Percentiles rank a stretch among this genome's conserved stretches.
Conservation (phyloP, 1,140 invertebrate genomes). For the Temnothorax nylanderi region DNA sequence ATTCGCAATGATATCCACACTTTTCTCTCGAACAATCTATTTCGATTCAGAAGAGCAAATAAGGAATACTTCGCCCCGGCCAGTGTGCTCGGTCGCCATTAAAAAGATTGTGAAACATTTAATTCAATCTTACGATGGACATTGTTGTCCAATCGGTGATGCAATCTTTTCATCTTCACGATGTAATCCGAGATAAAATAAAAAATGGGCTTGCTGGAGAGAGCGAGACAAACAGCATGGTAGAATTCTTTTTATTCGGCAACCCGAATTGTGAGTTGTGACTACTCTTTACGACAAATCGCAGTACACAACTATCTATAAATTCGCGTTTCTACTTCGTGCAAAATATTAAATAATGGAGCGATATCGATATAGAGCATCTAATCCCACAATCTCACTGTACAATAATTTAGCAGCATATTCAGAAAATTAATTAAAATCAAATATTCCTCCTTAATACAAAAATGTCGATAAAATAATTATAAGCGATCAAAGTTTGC, state of each 20-base stretch:
- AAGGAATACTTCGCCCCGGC: background rate
- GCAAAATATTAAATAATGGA: background rate
- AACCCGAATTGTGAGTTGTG: slow-evolving; percentile 58
- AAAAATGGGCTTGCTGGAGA: slow-evolving; percentile 22
- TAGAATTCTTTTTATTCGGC: slow-evolving; percentile 60
- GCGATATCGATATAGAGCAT: background rate
- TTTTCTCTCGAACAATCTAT: slow-evolving; percentile 8
- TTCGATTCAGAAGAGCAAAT: slow-evolving; percentile 9
- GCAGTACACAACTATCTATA: background rate
- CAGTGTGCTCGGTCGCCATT: background rate
- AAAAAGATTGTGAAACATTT: slow-evolving; percentile 37
- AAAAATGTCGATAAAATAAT: slow-evolving; percentile 4
- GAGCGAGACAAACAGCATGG: background rate
- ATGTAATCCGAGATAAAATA: slow-evolving; percentile 59
- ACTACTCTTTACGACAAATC: slow-evolving; percentile 45
- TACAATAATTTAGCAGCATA: background rate
- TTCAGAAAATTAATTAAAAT: slow-evolving; percentile 9
- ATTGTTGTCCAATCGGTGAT: slow-evolving; percentile 23
- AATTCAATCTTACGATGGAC: slow-evolving; percentile 58
- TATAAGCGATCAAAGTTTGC: background rate
- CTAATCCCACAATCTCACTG: background rate
- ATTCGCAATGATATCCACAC: slow-evolving; percentile 12
- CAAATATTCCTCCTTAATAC: background rate
- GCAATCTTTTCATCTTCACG: slow-evolving; percentile 62
- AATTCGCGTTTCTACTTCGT: background rate